Percentiles rank a stretch among this genome's conserved stretches.
Evolutionary conservation across 2,888 invertebrate species (phyloP).

Genomic region (Drosophila emarginata): DNA sequence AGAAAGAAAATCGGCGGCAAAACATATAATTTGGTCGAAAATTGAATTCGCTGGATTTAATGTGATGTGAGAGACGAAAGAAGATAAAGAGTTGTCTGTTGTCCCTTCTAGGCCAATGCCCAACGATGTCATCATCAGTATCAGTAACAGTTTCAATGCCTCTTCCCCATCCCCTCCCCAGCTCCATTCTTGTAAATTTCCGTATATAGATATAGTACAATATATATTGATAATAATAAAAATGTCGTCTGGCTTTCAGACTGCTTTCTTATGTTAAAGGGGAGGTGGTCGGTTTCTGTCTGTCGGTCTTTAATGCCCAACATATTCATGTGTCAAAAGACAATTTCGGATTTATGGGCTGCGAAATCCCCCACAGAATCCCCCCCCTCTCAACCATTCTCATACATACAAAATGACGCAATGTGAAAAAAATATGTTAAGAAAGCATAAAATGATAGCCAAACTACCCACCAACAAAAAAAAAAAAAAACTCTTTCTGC

Average conservation of each 20-base stretch:
- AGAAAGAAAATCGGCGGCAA: constrained; percentile 19
- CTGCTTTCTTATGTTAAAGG: constrained; percentile 6
- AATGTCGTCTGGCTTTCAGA: constrained; percentile 59
- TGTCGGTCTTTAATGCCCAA: constrained; percentile 75
- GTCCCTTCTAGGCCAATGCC: constrained; percentile 58
- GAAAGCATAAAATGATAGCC: constrained; percentile 77
- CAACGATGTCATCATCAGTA: constrained; percentile 63
- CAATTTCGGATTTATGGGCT: constrained; percentile 79
- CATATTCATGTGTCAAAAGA: constrained; percentile 80
- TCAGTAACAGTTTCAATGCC: constrained; percentile 13
- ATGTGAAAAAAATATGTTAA: constrained; percentile 71
- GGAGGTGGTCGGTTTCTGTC: constrained; percentile 18
- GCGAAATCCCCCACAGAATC: constrained; percentile 54
- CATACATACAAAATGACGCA: constrained; percentile 6
- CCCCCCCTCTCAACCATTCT: constrained; percentile 1
- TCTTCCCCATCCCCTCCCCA: background rate
- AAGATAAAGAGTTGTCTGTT: constrained; percentile 7
- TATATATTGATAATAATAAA: constrained; percentile 71
- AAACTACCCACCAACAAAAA: constrained; percentile 42
- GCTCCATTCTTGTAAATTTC: constrained; percentile 27
- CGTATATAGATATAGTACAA: background rate
- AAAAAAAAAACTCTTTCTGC: background rate
- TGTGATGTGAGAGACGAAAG: background rate
- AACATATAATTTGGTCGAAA: constrained; percentile 6
- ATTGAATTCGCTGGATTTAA: constrained; percentile 6